Evolutionary conservation across 2,113 vertebrate genomes (phyloP).

Genomic region (Atherinomorus stipes): DNA sequence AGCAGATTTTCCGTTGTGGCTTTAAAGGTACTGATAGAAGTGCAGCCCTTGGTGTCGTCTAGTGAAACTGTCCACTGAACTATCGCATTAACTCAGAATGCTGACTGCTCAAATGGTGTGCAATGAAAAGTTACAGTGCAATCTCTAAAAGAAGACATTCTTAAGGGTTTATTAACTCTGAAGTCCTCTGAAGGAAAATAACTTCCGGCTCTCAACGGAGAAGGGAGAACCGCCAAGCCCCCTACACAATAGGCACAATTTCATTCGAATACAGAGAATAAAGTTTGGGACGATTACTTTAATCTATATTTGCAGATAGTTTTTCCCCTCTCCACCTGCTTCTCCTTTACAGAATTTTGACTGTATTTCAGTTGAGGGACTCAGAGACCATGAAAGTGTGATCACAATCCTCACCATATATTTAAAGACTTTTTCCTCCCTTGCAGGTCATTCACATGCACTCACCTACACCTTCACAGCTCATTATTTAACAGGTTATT

Average conservation of each 20-base stretch:
- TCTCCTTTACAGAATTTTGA: background rate
- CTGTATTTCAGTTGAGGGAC: no score
- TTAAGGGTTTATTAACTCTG: background rate
- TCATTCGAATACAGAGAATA: background rate
- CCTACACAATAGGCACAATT: background rate
- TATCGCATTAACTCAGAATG: slow-evolving; percentile 4
- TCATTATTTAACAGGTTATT: slow-evolving; percentile 1
- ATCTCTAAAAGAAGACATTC: slow-evolving; percentile 1
- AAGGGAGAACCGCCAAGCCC: background rate
- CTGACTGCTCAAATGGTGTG: slow-evolving; percentile 1
- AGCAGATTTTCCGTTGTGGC: slow-evolving; percentile 13
- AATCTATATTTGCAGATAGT: no score
- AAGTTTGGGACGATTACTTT: background rate
- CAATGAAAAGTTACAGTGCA: background rate
- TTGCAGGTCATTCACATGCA: background rate
- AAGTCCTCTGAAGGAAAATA: background rate
- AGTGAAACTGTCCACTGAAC: slow-evolving; percentile 1
- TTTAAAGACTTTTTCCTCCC: background rate
- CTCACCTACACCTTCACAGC: background rate
- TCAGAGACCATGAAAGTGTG: background rate
- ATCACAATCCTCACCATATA: background rate
- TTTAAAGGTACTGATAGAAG: slow-evolving; percentile 7
- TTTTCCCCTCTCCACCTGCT: no score
- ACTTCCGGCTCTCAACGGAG: background rate
- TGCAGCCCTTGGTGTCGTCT: slow-evolving; percentile 11